A percentile compares a stretch with the other conserved stretches of the same genome.
Evolutionary conservation across 2,797 vertebrate species (phyloP).

Genomic region (Leucoraja ocellata): DNA sequence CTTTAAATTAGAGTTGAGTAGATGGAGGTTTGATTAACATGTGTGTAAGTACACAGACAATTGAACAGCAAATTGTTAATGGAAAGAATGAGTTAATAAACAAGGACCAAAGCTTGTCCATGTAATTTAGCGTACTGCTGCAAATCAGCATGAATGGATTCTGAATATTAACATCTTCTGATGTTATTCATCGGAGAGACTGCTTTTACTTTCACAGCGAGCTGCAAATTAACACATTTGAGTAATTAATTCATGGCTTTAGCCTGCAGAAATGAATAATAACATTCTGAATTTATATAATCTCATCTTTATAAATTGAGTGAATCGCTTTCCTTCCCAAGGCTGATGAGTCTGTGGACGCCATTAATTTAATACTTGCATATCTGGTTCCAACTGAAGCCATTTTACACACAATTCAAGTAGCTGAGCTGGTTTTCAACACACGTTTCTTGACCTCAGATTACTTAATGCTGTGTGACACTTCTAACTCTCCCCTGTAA

Average conservation of each 20-base stretch:
- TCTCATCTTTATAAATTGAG: neutral
- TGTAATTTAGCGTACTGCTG: neutral
- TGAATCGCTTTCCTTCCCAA: neutral
- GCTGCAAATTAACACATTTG: neutral
- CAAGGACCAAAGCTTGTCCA: neutral
- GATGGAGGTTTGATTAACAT: neutral
- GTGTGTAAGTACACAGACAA: neutral
- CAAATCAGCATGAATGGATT: neutral
- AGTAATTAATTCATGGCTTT: neutral
- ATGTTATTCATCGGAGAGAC: neutral
- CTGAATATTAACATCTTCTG: neutral
- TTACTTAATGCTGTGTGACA: neutral
- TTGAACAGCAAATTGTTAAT: neutral
- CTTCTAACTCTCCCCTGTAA: neutral
- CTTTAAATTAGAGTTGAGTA: neutral
- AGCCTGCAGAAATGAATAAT: neutral
- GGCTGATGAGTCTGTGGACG: neutral
- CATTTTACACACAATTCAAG: neutral
- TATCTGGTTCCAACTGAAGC: neutral
- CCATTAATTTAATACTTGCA: neutral
- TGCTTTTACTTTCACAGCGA: neutral
- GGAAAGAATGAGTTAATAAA: neutral
- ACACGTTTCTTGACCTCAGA: neutral
- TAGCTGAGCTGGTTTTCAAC: neutral
- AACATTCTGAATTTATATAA: neutral